Evolutionary conservation across 2,113 vertebrate species (phyloP), one percentile per base, ranked within the genome.

Genomic region (Bambusicola thoracicus): DNA sequence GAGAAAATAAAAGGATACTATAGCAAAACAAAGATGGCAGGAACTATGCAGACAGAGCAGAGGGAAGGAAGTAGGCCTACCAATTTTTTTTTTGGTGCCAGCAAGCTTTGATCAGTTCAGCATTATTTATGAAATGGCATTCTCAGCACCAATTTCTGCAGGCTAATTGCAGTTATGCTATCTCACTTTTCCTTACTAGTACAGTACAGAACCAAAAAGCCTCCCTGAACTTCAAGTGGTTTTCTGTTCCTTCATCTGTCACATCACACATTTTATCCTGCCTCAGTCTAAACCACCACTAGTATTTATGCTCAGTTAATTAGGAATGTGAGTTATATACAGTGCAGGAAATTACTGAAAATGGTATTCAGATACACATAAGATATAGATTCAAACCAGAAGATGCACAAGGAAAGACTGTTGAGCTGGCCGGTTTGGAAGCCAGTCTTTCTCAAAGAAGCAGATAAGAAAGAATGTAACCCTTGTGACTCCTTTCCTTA

Each of bases 31-130:
- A 22, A 43, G 36, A 74, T 8, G 30, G 44, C 27, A 79, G 51
- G 40, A 69, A 49, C 16, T 0, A 0, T 15, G 30, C 0, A 2
- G 29, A 11, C 32, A 36, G 40, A 56, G 51, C 24, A 58, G 21
- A 4, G 11, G 24, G n/a, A 81, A 73, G 8, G 13, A 73, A 32
- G 48, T 13, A 69, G 53, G n/a, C 48, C 22, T 29, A 75, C 4
- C 0, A 13, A 29, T 1, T 3, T 4, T 63, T 72, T 76, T 83
- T 29, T 27, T 14, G 13, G 51, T 38, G 30, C 8, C 36, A 63
- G 46, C 25, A 73, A 67, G 62, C 46, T 62, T 0, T 5, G 4
- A 22, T 6, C 51, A 13, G 22, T 19, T 73, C 18, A 58, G 25
- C 18, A 30, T 51, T 51, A 21, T 10, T 41, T 63, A 81, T 6